Percentiles rank a stretch among this genome's conserved stretches.
These are phyloP conservation scores for Calosoma granatense DNA, from an alignment of 1,140 invertebrate genomes.

Conservation along the genomic window DNA sequence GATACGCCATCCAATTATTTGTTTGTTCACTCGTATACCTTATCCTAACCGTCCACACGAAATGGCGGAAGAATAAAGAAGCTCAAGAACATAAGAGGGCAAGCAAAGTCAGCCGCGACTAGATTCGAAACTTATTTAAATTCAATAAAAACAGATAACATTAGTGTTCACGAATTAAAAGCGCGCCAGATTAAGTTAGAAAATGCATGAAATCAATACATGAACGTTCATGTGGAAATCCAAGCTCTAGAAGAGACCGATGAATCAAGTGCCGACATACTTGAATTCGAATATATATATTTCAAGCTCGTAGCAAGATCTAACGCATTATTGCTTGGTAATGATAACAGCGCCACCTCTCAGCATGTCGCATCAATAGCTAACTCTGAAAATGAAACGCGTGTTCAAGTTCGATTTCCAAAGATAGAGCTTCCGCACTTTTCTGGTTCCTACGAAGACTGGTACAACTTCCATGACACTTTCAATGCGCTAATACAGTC, in stretches of 20 bases:
- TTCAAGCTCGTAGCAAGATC: background rate
- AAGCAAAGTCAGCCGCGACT: background rate
- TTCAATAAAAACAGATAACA: background rate
- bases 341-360: background rate
- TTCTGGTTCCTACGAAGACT: constrained; percentile 22
- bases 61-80: background rate
- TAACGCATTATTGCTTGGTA: background rate
- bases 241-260: background rate
- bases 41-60: background rate
- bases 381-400: background rate
- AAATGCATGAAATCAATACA: background rate
- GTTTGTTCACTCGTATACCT: background rate
- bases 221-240: background rate
- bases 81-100: background rate
- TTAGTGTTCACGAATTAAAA: background rate
- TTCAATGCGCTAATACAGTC: constrained; percentile 21
- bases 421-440: constrained; percentile 21
- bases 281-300: background rate
- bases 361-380: background rate
- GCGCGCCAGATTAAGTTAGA: background rate
- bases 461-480: constrained; percentile 19
- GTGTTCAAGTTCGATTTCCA: constrained; percentile 14
- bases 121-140: background rate
- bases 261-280: background rate
- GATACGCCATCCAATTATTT: background rate